phyloP scores from a whole-genome alignment of 2,888 invertebrate genomes.

The Congeria kusceri region DNA sequence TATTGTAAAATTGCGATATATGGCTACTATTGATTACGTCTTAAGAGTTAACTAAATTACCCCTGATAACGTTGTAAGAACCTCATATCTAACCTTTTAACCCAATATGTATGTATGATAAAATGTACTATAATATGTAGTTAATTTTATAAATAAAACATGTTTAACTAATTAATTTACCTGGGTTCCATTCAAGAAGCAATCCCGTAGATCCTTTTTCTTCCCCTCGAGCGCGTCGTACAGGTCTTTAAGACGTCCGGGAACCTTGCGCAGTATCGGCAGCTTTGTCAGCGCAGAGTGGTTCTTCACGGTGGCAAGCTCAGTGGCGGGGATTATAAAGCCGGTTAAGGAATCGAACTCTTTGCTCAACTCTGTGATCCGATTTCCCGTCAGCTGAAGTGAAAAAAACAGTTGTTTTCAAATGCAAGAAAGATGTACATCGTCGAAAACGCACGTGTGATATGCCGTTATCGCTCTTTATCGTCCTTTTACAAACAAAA shows the following conservation, averaged over 20 bases:
- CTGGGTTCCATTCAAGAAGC: conserved; percentile 41
- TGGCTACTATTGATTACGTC: too few relatives aligned
- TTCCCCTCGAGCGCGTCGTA: conserved; percentile 45
- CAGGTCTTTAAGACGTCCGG: conserved; percentile 53
- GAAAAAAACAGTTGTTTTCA: too few relatives aligned
- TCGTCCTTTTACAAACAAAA: too few relatives aligned
- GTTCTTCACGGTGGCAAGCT: conserved; percentile 60
- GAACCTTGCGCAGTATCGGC: conserved; percentile 51
- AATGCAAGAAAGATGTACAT: too few relatives aligned
- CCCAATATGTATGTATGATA: too few relatives aligned
- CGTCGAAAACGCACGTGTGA: too few relatives aligned
- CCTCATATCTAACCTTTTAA: too few relatives aligned
- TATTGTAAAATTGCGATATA: too few relatives aligned
- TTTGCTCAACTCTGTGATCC: conserved; percentile 18
- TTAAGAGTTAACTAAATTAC: too few relatives aligned
- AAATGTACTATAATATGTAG: too few relatives aligned
- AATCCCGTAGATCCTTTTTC: conserved; percentile 34
- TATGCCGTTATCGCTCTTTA: too few relatives aligned
- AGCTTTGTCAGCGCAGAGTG: conserved; percentile 51
- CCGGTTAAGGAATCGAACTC: conserved; percentile 34
- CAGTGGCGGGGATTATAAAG: conserved; percentile 52
- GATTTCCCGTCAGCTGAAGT: conserved; percentile 48
- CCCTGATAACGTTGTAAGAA: too few relatives aligned
- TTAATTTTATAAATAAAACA: background rate
- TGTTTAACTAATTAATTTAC: conserved; percentile 11